Percentiles rank a stretch among this genome's conserved stretches.
Evolutionary conservation across 2,888 invertebrate genomes (phyloP).

Genomic region (Hypselothyrea guttata): DNA sequence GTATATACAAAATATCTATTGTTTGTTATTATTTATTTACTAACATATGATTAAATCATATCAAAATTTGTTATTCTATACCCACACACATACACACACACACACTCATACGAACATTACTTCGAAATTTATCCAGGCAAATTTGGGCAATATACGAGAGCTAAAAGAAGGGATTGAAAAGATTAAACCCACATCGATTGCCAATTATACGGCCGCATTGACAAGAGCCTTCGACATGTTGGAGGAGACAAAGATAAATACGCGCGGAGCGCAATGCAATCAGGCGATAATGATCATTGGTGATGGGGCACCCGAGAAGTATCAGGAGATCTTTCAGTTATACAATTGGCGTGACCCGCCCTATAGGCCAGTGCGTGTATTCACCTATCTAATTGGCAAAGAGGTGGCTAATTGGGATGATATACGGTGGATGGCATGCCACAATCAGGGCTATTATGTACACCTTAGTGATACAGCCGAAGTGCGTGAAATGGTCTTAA

Average conservation of each 20-base stretch:
- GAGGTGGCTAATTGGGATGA: conserved; percentile 96
- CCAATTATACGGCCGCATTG: conserved; percentile 95
- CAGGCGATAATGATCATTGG: conserved; percentile 99
- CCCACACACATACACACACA: conserved; percentile 12
- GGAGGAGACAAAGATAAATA: conserved; percentile 85
- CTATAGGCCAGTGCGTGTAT: conserved; percentile 94
- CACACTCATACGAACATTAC: conserved; percentile 48
- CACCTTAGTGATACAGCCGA: conserved; percentile 98
- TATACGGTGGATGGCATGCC: conserved; percentile 99
- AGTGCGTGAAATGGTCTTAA: conserved; percentile 97
- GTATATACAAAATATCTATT: conserved; percentile 83
- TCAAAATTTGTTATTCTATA: conserved; percentile 5
- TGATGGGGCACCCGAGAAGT: conserved; percentile 98
- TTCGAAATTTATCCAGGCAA: conserved; percentile 85
- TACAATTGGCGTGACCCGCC: conserved; percentile 91
- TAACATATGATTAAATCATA: conserved; percentile 30
- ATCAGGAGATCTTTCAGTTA: conserved; percentile 94
- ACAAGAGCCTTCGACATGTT: conserved; percentile 94
- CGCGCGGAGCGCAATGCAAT: conserved; percentile 89
- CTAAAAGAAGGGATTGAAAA: conserved; percentile 90
- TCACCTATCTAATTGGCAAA: conserved; percentile 98
- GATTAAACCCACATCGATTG: conserved; percentile 92
- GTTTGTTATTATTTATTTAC: conserved; percentile 9
- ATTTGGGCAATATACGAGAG: conserved; percentile 91
- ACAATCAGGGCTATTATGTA: conserved; percentile 97